phyloP scores from a whole-genome alignment of 2,113 vertebrate species.

The Myodes glareolus region DNA sequence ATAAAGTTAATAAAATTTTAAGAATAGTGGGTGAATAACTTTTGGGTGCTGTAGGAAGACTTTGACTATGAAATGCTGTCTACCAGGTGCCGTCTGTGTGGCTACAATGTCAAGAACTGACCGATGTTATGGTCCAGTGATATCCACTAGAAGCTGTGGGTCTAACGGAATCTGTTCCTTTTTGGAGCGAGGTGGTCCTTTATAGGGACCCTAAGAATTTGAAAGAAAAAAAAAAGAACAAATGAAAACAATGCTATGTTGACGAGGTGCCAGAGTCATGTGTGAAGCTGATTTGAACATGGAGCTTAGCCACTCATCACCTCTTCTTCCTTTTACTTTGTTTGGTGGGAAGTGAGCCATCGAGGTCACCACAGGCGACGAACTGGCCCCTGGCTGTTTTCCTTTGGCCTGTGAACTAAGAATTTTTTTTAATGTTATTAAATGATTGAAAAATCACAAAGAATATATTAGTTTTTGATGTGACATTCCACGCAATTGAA shows the following conservation, averaged over 20 bases:
- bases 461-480: constrained; percentile 13
- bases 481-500: neutral
- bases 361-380: neutral
- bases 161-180: constrained; percentile 24
- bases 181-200: constrained; percentile 36
- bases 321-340: constrained; percentile 62
- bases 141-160: neutral
- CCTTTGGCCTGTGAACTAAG: neutral
- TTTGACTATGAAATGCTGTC: constrained; percentile 33
- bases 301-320: constrained; percentile 54
- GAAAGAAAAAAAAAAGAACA: neutral
- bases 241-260: neutral
- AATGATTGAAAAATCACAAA: neutral
- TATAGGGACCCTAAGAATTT: constrained; percentile 24
- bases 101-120: neutral
- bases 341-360: constrained; percentile 17
- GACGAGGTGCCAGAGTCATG: constrained; percentile 11
- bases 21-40: constrained; percentile 21
- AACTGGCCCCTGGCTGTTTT: neutral
- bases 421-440: constrained; percentile 34
- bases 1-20: neutral
- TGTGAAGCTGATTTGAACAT: neutral
- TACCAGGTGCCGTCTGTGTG: neutral
- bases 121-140: neutral
- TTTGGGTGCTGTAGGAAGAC: neutral